These are phyloP conservation scores for Ophioninae sp. DNA, from an alignment of 2,888 invertebrate species.

Conservation along the genomic window DNA sequence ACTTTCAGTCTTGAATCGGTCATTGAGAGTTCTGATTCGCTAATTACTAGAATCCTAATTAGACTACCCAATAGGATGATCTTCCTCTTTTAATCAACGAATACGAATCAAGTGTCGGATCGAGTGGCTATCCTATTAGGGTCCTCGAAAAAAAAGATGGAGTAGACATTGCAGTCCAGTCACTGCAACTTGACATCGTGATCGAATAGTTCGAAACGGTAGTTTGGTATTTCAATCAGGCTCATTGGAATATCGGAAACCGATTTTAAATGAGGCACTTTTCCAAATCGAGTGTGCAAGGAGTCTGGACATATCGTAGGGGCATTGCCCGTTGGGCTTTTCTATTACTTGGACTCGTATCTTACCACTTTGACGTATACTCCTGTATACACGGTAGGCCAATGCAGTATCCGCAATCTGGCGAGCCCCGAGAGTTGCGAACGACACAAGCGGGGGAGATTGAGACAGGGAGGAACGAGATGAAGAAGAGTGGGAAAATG, in stretches of 20 bases:
- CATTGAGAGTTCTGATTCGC: too few relatives aligned
- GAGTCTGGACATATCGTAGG: background rate
- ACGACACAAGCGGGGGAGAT: slow-evolving; percentile 8
- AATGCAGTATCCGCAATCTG: slow-evolving; percentile 4
- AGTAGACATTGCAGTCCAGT: background rate
- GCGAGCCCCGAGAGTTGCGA: slow-evolving; percentile 13
- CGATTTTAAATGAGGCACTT: background rate
- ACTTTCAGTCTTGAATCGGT: background rate
- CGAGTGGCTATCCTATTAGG: background rate
- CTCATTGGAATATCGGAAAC: background rate
- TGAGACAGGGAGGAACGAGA: slow-evolving; percentile 9
- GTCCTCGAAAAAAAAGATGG: background rate
- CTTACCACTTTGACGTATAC: background rate
- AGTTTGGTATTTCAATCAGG: background rate
- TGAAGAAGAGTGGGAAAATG: slow-evolving; percentile 9
- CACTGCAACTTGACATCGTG: background rate
- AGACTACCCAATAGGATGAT: background rate
- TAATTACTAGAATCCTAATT: background rate
- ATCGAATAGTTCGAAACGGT: background rate
- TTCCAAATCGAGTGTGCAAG: background rate
- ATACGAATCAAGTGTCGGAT: background rate
- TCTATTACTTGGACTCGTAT: background rate
- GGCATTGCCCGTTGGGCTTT: background rate
- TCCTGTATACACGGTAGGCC: background rate
- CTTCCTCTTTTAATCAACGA: background rate